phyloP scores from a whole-genome alignment of 2,888 invertebrate species.

The Masnerella sp. region DNA sequence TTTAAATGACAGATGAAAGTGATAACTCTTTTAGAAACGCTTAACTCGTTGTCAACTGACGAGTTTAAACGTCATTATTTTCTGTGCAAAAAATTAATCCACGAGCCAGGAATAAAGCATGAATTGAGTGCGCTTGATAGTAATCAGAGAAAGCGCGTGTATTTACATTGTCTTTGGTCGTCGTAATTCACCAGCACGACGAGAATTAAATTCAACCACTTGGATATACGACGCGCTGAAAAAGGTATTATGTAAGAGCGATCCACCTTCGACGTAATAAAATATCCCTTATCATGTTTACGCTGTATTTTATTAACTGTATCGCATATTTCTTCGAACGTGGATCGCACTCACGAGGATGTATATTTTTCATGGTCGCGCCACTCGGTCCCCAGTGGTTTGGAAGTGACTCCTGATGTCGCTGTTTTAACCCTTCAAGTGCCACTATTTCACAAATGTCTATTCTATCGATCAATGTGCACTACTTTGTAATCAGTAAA shows the following conservation, averaged over 20 bases:
- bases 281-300: slow-evolving; percentile 54
- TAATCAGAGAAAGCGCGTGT: slow-evolving; percentile 21
- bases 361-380: slow-evolving; percentile 39
- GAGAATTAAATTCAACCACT: slow-evolving; percentile 34
- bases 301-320: slow-evolving; percentile 49
- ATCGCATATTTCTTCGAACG: slow-evolving; percentile 37
- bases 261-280: slow-evolving; percentile 49
- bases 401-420: slow-evolving; percentile 34
- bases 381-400: slow-evolving; percentile 32
- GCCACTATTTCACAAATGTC: slow-evolving; percentile 14
- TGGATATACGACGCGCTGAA: slow-evolving; percentile 29
- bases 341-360: slow-evolving; percentile 33
- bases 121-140: slow-evolving; percentile 17
- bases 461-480: not conserved
- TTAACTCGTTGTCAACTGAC: too few relatives aligned
- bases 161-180: slow-evolving; percentile 24
- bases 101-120: slow-evolving; percentile 14
- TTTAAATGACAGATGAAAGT: too few relatives aligned
- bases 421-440: slow-evolving; percentile 22
- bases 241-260: slow-evolving; percentile 50
- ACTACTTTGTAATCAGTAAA: too few relatives aligned
- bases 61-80: slow-evolving; percentile 11
- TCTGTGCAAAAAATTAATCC: slow-evolving; percentile 22
- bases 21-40: too few relatives aligned
- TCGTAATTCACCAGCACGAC: slow-evolving; percentile 26